phyloP scores from a whole-genome alignment of 2,797 vertebrate species.

The Urocyon cinereoargenteus region DNA sequence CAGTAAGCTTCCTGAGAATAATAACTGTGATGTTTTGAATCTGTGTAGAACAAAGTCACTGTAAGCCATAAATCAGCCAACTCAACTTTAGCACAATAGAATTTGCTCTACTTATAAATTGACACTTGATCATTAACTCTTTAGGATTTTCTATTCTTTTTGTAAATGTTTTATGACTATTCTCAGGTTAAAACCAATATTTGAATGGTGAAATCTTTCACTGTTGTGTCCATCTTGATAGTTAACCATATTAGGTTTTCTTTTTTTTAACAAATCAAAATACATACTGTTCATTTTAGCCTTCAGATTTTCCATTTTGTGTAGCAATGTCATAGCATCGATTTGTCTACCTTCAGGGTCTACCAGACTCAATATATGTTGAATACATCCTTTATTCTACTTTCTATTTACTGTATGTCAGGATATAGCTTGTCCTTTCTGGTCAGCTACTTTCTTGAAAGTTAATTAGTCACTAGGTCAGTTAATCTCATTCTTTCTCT shows the following conservation, averaged over 20 bases:
- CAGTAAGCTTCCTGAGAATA: neutral
- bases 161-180: neutral
- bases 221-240: neutral
- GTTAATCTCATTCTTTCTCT: neutral
- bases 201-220: neutral
- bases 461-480: neutral
- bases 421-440: neutral
- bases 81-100: neutral
- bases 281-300: neutral
- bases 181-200: neutral
- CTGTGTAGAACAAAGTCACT: neutral
- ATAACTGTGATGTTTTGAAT: neutral
- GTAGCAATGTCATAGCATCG: neutral
- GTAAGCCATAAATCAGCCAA: neutral
- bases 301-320: neutral
- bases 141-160: constrained; percentile 25
- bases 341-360: neutral
- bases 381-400: neutral
- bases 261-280: constrained; percentile 7
- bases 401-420: neutral
- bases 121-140: neutral
- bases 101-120: neutral
- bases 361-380: neutral
- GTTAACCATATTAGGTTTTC: neutral
- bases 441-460: neutral